Percentiles rank a stretch among this genome's conserved stretches.
These are phyloP conservation scores for Dendroctonus ponderosae DNA, from an alignment of 1,140 invertebrate species.

Conservation along the genomic window DNA sequence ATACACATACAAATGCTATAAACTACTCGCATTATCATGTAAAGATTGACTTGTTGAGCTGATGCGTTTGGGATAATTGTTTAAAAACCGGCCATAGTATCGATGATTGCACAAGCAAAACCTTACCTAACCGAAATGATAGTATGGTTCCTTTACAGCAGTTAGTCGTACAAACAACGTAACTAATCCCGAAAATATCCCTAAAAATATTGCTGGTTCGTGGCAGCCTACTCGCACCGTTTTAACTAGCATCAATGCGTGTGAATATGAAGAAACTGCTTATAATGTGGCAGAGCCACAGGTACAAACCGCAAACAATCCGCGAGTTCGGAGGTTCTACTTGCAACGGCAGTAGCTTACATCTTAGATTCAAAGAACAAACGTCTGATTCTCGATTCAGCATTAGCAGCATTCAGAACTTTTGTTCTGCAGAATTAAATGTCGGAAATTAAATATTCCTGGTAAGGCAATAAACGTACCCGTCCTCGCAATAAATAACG, in stretches of 20 bases:
- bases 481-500: constrained; percentile 9
- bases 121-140: background rate
- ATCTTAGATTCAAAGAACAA: constrained; percentile 2
- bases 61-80: constrained; percentile 24
- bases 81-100: constrained; percentile 4
- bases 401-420: constrained; percentile 19
- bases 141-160: background rate
- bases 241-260: background rate
- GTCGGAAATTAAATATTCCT: background rate
- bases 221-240: background rate
- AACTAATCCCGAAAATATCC: background rate
- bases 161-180: background rate
- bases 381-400: constrained; percentile 10
- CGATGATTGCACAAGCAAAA: background rate
- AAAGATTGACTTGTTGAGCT: constrained; percentile 3
- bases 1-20: constrained; percentile 15
- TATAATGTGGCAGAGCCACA: background rate
- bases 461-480: constrained; percentile 1
- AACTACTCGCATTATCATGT: constrained; percentile 13
- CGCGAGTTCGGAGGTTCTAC: background rate
- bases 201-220: background rate
- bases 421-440: constrained; percentile 1
- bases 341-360: constrained; percentile 7
- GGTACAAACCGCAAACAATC: background rate
- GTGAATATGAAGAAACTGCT: background rate